Conservation (phyloP, 2,888 invertebrate species). For the Rotaria socialis region DNA sequence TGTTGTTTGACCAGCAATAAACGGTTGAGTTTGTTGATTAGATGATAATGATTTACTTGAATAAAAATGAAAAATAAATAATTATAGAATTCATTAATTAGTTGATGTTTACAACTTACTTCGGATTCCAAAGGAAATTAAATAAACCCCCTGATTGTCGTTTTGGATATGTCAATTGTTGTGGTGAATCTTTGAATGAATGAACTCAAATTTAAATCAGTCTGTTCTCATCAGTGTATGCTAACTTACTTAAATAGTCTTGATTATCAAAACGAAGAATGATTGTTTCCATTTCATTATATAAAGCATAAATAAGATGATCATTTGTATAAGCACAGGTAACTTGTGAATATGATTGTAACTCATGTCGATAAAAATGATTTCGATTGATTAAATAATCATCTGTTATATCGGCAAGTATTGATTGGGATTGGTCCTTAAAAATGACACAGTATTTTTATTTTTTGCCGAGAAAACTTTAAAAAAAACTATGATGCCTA, state of each 20-base stretch:
- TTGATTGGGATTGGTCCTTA: neutral
- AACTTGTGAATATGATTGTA: constrained; percentile 17
- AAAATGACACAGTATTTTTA: neutral
- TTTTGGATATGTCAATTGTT: neutral
- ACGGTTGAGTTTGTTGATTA: constrained; percentile 12
- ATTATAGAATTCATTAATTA: too few species aligned
- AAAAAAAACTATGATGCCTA: neutral
- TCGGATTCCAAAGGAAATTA: constrained; percentile 31
- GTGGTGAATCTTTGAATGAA: neutral
- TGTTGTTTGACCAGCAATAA: constrained; percentile 1
- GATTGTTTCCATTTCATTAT: neutral
- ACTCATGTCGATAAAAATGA: neutral
- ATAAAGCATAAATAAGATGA: constrained; percentile 6
- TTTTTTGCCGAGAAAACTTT: neutral
- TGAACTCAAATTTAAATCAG: too few species aligned
- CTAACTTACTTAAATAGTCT: constrained; percentile 22
- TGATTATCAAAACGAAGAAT: constrained; percentile 35
- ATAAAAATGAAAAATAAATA: neutral
- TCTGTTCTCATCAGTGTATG: too few species aligned
- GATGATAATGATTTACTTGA: neutral
- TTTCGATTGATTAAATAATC: constrained; percentile 27
- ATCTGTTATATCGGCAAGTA: constrained; percentile 6
- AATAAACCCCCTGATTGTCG: constrained; percentile 6
- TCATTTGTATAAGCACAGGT: constrained; percentile 27
- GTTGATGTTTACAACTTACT: neutral